phyloP scores from a whole-genome alignment of 2,113 vertebrate genomes.

The Amia ocellicauda region DNA sequence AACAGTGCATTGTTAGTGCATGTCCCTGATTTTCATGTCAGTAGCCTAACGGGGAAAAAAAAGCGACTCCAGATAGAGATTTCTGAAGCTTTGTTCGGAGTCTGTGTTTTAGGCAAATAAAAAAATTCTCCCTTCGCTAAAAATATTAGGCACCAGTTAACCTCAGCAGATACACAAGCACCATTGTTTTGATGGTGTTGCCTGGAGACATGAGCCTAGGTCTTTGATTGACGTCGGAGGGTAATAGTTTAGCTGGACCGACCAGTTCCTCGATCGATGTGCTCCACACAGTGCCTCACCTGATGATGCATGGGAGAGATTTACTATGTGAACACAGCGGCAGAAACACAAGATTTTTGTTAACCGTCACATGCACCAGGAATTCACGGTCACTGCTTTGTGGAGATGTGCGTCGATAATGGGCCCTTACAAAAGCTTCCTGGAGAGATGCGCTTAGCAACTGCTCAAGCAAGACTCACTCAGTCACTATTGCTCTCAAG shows the following conservation, averaged over 20 bases:
- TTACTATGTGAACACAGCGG: not conserved
- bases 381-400: not conserved
- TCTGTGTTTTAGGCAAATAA: no score
- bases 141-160: no score
- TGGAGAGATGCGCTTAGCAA: no score
- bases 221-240: no score
- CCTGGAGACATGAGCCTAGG: no score
- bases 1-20: not conserved
- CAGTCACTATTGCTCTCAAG: no score
- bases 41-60: not conserved
- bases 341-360: not conserved
- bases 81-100: not conserved
- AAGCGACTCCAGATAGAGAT: not conserved
- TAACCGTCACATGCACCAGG: not conserved
- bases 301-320: not conserved
- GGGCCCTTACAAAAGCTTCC: not conserved
- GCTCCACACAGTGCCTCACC: not conserved
- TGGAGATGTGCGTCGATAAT: not conserved
- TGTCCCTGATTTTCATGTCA: not conserved
- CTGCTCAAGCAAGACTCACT: no score
- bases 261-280: no score
- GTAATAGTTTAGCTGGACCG: not conserved
- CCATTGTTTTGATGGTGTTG: no score
- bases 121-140: no score
- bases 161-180: no score